A percentile compares a stretch with the other conserved stretches of the same genome.
Evolutionary conservation across 1,140 invertebrate genomes (phyloP).

Genomic region (Drosophila burlai): DNA sequence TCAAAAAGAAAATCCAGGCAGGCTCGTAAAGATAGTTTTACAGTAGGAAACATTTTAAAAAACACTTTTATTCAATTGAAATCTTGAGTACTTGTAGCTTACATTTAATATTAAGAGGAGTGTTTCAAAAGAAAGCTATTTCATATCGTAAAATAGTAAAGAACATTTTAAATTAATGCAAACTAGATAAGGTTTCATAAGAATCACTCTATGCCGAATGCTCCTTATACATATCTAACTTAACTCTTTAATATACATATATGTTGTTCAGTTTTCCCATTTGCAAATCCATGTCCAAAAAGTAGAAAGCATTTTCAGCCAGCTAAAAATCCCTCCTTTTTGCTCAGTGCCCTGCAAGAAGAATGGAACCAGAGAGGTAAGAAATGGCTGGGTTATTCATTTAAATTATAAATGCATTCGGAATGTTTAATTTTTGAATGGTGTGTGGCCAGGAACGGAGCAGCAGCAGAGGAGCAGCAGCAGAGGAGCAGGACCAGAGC

Average conservation of each 20-base stretch:
- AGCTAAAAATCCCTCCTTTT: background rate
- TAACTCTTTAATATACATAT: background rate
- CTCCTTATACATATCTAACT: background rate
- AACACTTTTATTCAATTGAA: background rate
- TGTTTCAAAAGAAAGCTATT: background rate
- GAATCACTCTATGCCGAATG: background rate
- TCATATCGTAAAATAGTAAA: background rate
- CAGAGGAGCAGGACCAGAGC: too few relatives aligned
- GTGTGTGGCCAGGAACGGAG: slow-evolving; percentile 55
- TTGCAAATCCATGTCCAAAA: background rate
- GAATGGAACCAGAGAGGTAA: slow-evolving; percentile 43
- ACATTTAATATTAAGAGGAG: too few relatives aligned
- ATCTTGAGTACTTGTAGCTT: background rate
- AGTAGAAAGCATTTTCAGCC: background rate
- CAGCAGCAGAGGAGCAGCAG: slow-evolving; percentile 8
- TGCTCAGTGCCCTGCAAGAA: slow-evolving; percentile 16
- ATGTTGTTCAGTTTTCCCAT: too few relatives aligned
- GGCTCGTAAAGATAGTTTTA: slow-evolving; percentile 17
- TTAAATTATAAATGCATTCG: slow-evolving; percentile 84
- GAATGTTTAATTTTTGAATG: slow-evolving; percentile 83
- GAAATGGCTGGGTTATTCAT: slow-evolving; percentile 76
- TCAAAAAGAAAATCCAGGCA: slow-evolving; percentile 37
- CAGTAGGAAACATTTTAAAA: background rate
- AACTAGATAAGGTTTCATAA: background rate
- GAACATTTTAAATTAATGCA: background rate